phyloP scores from a whole-genome alignment of 2,888 invertebrate genomes.

The Geophilus truncorum region DNA sequence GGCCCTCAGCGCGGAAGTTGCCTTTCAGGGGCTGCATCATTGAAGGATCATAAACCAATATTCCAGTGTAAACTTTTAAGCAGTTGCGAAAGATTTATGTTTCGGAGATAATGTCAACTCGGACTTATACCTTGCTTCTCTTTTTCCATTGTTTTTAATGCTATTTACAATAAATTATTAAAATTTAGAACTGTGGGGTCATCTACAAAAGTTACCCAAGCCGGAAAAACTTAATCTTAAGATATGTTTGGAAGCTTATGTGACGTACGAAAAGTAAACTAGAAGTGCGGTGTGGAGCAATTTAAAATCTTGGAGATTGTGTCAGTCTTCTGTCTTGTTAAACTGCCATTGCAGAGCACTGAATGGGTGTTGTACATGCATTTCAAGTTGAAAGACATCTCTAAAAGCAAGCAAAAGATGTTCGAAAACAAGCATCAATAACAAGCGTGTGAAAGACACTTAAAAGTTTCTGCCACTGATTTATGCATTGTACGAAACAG shows the following conservation, averaged over 20 bases:
- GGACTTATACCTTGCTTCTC: neutral
- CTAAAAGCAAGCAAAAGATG: too few species aligned
- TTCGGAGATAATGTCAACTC: neutral
- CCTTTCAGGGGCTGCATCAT: neutral
- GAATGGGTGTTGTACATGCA: too few species aligned
- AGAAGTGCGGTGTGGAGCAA: neutral
- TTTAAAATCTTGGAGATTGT: neutral
- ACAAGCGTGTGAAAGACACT: too few species aligned
- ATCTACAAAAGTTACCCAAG: too few species aligned
- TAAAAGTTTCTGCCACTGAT: too few species aligned
- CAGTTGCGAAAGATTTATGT: neutral
- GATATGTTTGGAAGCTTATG: neutral
- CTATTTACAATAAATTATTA: neutral
- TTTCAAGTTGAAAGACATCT: too few species aligned
- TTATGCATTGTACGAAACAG: too few species aligned
- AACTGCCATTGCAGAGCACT: neutral
- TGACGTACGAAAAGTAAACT: neutral
- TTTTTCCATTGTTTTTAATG: neutral
- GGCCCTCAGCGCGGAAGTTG: neutral
- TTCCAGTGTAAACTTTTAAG: neutral
- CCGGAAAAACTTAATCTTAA: too few species aligned
- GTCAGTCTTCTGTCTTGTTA: neutral
- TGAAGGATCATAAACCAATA: conserved; percentile 20
- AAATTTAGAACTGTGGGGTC: too few species aligned
- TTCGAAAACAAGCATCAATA: too few species aligned